phyloP scores from a whole-genome alignment of 2,113 vertebrate species.

The Apaloderma vittatum region DNA sequence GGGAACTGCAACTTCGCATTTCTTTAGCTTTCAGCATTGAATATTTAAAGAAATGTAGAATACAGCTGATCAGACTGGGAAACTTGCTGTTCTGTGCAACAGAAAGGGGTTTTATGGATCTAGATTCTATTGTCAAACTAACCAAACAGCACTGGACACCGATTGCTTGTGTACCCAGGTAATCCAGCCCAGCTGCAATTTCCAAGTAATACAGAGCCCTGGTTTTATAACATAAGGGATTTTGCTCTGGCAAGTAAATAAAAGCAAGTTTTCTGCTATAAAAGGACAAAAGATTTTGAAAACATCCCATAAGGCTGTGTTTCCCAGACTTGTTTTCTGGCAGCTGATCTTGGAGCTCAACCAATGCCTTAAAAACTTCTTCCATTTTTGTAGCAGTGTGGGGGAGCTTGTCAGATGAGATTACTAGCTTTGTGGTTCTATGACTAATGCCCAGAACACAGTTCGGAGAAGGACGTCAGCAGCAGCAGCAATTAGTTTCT shows the following conservation, averaged over 20 bases:
- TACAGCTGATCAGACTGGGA: background rate
- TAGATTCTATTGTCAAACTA: background rate
- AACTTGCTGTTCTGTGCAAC: background rate
- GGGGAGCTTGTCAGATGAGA: constrained; percentile 58
- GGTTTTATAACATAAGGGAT: constrained; percentile 59
- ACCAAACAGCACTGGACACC: background rate
- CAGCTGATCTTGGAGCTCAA: constrained; percentile 72
- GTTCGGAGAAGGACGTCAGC: background rate
- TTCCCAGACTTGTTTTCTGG: constrained; percentile 82
- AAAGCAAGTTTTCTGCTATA: constrained; percentile 92
- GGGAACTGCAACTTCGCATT: constrained; percentile 21
- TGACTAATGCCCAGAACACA: constrained; percentile 34
- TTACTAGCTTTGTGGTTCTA: constrained; percentile 40
- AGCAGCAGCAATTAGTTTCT: background rate
- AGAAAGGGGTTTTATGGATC: background rate
- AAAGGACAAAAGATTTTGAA: constrained; percentile 90
- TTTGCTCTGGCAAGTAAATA: constrained; percentile 81
- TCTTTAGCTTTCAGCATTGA: background rate
- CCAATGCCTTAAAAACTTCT: constrained; percentile 71
- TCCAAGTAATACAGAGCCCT: constrained; percentile 37
- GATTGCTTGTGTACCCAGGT: constrained; percentile 14
- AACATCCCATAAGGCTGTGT: constrained; percentile 68
- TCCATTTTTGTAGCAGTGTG: constrained; percentile 78
- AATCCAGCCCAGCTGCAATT: constrained; percentile 46
- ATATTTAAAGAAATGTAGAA: background rate